These are phyloP conservation scores for Gari tellinella DNA, from an alignment of 2,888 invertebrate genomes.

Conservation along the genomic window DNA sequence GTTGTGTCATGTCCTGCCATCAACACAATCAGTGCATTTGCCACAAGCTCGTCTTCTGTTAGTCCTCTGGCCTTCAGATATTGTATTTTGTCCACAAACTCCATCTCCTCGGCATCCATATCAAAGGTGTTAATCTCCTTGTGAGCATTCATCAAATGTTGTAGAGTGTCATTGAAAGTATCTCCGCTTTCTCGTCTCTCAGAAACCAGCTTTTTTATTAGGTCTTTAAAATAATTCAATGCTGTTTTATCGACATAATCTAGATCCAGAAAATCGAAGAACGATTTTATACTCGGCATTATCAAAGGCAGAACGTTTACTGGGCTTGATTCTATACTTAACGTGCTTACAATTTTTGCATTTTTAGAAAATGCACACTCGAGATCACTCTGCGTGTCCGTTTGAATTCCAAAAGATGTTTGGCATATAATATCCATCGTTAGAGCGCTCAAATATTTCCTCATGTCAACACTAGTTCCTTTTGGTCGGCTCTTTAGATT, in stretches of 20 bases:
- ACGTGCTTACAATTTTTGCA: conserved; percentile 48
- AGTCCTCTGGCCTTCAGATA: conserved; percentile 36
- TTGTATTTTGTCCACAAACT: not conserved
- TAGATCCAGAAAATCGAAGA: conserved; percentile 31
- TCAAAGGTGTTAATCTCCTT: not conserved
- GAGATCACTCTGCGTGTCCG: conserved; percentile 50
- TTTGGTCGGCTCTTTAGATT: conserved; percentile 8
- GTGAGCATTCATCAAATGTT: conserved; percentile 39
- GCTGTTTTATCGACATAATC: conserved; percentile 33
- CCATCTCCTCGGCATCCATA: not conserved
- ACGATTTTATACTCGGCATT: conserved; percentile 17
- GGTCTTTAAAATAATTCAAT: conserved; percentile 33
- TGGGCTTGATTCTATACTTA: conserved; percentile 40
- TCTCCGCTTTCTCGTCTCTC: conserved; percentile 14
- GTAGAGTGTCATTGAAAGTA: conserved; percentile 30
- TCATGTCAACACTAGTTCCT: conserved; percentile 30
- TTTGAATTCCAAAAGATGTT: conserved; percentile 65
- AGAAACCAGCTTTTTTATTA: conserved; percentile 19
- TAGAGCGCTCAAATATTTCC: conserved; percentile 46
- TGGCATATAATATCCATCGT: conserved; percentile 66
- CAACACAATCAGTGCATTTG: conserved; percentile 51
- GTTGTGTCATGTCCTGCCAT: conserved; percentile 62
- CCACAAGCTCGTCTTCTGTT: conserved; percentile 44
- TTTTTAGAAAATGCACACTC: conserved; percentile 61
- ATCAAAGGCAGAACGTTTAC: conserved; percentile 35